A percentile compares a stretch with the other conserved stretches of the same genome.
phyloP scores from a whole-genome alignment of 1,140 invertebrate genomes.

The Cryptotermes secundus region DNA sequence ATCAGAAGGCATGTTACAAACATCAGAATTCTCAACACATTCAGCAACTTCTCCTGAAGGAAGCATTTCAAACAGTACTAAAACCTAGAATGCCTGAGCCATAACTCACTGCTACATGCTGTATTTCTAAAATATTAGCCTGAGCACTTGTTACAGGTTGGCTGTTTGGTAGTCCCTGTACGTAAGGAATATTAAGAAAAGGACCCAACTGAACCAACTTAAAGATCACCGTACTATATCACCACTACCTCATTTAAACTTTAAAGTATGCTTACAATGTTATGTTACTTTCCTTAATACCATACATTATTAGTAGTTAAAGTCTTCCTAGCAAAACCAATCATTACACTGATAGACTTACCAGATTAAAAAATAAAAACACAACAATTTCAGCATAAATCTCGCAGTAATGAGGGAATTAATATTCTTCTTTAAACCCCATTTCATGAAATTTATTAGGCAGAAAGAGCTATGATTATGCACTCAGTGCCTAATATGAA shows the following conservation, averaged over 20 bases:
- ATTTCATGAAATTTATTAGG: not conserved
- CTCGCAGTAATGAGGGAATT: not conserved
- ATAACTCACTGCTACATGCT: not conserved
- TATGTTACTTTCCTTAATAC: not conserved
- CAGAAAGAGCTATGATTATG: not conserved
- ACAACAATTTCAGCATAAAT: not conserved
- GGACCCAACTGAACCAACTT: not conserved
- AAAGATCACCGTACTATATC: not conserved
- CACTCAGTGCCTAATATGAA: constrained; percentile 8
- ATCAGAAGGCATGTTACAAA: not conserved
- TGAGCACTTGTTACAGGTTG: not conserved
- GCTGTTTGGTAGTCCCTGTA: not conserved
- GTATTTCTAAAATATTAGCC: not conserved
- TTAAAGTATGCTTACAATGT: not conserved
- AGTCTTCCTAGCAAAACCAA: not conserved
- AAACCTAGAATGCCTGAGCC: not conserved
- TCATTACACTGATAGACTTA: not conserved
- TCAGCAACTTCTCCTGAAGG: not conserved
- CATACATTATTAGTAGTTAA: not conserved
- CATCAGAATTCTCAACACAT: not conserved
- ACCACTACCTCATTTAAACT: not conserved
- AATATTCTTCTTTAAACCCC: not conserved
- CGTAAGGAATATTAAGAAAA: not conserved
- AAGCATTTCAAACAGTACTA: not conserved
- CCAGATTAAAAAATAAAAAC: not conserved